A percentile compares a stretch with the other conserved stretches of the same genome.
Conservation (phyloP, 2,888 invertebrate species). For the Allophyes oxyacanthae region DNA sequence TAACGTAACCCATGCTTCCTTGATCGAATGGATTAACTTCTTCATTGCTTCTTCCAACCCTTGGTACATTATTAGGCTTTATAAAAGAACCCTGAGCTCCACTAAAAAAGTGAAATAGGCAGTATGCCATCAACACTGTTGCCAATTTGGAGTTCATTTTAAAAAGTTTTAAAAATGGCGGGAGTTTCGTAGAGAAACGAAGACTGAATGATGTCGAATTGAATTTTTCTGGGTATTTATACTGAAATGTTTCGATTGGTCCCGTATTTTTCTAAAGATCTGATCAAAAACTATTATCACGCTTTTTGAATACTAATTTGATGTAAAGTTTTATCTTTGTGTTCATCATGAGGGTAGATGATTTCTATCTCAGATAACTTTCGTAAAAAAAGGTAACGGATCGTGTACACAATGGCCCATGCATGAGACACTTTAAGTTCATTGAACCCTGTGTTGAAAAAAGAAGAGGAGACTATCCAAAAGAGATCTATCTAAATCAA, state of each 20-base stretch:
- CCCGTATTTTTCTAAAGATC: constrained; percentile 71
- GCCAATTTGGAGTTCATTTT: constrained; percentile 75
- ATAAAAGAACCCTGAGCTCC: constrained; percentile 78
- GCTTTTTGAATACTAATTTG: constrained; percentile 62
- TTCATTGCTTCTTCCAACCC: constrained; percentile 84
- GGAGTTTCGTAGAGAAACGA: constrained; percentile 30
- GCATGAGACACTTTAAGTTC: no score
- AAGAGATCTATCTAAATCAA: no score
- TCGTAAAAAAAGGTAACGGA: not conserved
- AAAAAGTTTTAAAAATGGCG: constrained; percentile 55
- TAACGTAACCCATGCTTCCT: constrained; percentile 81
- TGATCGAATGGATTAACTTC: constrained; percentile 76
- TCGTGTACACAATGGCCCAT: not conserved
- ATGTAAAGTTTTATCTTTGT: constrained; percentile 51
- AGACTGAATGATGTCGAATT: constrained; percentile 55
- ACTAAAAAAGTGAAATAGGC: constrained; percentile 71
- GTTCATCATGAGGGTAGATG: constrained; percentile 45
- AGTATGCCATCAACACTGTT: constrained; percentile 67
- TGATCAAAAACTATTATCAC: constrained; percentile 48
- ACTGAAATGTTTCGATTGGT: constrained; percentile 66
- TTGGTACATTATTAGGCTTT: constrained; percentile 83
- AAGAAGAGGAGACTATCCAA: no score
- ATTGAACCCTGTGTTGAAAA: no score
- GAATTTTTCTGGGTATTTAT: constrained; percentile 64
- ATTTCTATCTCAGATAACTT: constrained; percentile 32